These are phyloP conservation scores for Caenorhabditis sinica DNA, from an alignment of 2,888 invertebrate genomes.

Conservation along the genomic window DNA sequence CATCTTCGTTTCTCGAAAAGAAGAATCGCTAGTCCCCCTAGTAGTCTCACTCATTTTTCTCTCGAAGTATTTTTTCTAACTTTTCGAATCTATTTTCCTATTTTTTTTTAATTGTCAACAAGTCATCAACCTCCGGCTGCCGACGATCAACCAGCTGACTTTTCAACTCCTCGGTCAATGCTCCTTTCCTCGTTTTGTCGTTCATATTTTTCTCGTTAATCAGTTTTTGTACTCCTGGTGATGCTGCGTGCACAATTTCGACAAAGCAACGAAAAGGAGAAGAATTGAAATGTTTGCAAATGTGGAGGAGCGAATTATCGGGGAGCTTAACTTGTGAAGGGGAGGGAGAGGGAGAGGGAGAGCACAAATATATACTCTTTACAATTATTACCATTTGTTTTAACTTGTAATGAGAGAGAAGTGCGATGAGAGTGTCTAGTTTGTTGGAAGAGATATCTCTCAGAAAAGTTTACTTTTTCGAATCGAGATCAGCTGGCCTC, in stretches of 20 bases:
- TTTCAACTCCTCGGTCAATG: conserved; percentile 43
- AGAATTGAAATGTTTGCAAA: conserved; percentile 29
- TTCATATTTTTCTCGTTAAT: background rate
- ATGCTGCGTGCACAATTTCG: too few species aligned
- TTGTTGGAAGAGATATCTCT: background rate
- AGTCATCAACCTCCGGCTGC: too few species aligned
- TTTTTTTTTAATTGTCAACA: conserved; percentile 29
- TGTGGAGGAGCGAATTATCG: background rate
- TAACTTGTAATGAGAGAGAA: conserved; percentile 26
- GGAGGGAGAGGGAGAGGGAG: too few species aligned
- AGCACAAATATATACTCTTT: conserved; percentile 31
- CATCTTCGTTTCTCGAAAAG: background rate
- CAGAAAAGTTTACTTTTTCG: conserved; percentile 4
- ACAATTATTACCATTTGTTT: conserved; percentile 9
- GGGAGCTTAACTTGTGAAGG: conserved; percentile 33
- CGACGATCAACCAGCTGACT: conserved; percentile 37
- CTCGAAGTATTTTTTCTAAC: background rate
- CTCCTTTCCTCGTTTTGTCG: conserved; percentile 9
- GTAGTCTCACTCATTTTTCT: conserved; percentile 4
- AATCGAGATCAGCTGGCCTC: conserved; percentile 6
- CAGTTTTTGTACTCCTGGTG: too few species aligned
- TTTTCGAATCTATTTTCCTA: background rate
- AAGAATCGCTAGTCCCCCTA: too few species aligned
- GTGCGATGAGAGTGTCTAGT: background rate
- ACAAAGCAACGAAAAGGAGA: conserved; percentile 2